These are phyloP conservation scores for Dynastes tityus DNA, from an alignment of 2,888 invertebrate genomes.

Conservation along the genomic window DNA sequence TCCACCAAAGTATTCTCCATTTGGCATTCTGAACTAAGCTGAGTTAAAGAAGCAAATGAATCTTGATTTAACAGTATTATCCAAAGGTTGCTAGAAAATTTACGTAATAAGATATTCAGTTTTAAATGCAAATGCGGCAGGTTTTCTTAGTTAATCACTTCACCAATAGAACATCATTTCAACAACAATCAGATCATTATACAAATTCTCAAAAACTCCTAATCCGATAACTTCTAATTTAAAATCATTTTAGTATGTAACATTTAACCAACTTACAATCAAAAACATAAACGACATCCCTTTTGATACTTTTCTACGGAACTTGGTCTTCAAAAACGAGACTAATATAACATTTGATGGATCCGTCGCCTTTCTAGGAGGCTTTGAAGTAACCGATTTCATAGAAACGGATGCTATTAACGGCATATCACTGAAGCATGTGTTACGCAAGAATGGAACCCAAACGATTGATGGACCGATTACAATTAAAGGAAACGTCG, in stretches of 20 bases:
- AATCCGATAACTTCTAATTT: background rate
- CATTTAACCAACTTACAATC: slow-evolving; percentile 61
- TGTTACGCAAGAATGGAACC: slow-evolving; percentile 68
- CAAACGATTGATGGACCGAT: slow-evolving; percentile 65
- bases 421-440: slow-evolving; percentile 53
- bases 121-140: too few relatives aligned
- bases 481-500: slow-evolving; percentile 64
- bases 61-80: too few relatives aligned
- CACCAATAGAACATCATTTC: too few relatives aligned
- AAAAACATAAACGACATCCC: slow-evolving; percentile 66
- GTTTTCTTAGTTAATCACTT: too few relatives aligned
- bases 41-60: too few relatives aligned
- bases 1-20: too few relatives aligned
- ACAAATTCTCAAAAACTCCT: too few relatives aligned
- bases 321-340: slow-evolving; percentile 69
- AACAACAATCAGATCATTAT: too few relatives aligned
- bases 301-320: slow-evolving; percentile 67
- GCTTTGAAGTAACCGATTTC: slow-evolving; percentile 61
- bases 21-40: too few relatives aligned
- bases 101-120: too few relatives aligned
- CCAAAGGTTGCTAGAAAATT: too few relatives aligned
- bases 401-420: slow-evolving; percentile 66
- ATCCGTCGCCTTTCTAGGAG: slow-evolving; percentile 64
- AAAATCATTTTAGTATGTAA: slow-evolving; percentile 56
- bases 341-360: slow-evolving; percentile 61